Evolutionary conservation across 2,113 vertebrate species (phyloP), one percentile per base, ranked within the genome.

Genomic region (Urocolius indicus): DNA sequence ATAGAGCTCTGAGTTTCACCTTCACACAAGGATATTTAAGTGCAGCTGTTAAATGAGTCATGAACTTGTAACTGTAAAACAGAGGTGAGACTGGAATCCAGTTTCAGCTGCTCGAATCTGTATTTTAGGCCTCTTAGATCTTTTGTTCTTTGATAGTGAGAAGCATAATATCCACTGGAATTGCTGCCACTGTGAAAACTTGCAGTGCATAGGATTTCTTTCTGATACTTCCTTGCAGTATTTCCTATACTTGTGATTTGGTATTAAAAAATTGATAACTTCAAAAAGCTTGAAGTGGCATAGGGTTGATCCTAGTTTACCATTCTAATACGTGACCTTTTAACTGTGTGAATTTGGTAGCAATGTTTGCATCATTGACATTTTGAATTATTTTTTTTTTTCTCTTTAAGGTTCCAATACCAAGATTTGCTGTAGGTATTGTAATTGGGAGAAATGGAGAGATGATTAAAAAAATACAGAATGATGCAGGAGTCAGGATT

Each of bases 401-500:
- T 38, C 65, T 82, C 15, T 87, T 66, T 84, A 76, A 99, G 99
- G 99, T 99, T 79, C 99, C 99, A 9, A 99, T 99, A 93, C 99
- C 99, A 36, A 98, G 99, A 58, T 99, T 99, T 98, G 99, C 99
- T 92, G 99, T 99, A 55, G 99, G 99, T 85, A 99, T 99, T 94
- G 99, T 99, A 67, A 99, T 99, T 66, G 99, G 99, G 84, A 98
- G 99, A 98, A 99, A 99, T 57, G 99, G 99, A 90, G 99, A 99
- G 93, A 99, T 99, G 99, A 99, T 99, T 26, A 99, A 99, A 98
- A 99, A 99, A 96, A 99, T 99, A 90, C 99, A 99, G 95, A 99
- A 99, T 45, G 99, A 99, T 97, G 99, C 99, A 45, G 99, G 99
- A 7, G 99, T 99, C 94, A 97, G 99, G 94, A 99, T 99, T 96